A percentile compares a stretch with the other conserved stretches of the same genome.
phyloP scores from a whole-genome alignment of 1,140 invertebrate species.

The Akabosia matsudoensis region DNA sequence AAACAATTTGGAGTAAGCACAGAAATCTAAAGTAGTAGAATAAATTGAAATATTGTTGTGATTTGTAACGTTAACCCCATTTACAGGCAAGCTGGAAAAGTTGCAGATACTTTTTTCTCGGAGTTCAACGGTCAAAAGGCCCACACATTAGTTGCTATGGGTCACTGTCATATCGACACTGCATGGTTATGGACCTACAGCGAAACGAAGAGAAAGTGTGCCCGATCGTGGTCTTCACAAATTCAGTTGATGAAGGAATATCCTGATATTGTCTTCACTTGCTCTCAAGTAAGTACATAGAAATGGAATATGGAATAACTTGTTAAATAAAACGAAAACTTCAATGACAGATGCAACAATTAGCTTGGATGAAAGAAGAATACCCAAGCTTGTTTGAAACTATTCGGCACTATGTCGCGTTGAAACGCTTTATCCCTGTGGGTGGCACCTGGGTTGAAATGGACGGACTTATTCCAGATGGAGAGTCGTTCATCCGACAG shows the following conservation, averaged over 20 bases:
- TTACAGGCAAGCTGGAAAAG: slow-evolving; percentile 52
- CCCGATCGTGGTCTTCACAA: slow-evolving; percentile 54
- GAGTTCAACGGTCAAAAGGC: slow-evolving; percentile 55
- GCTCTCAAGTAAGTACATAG: slow-evolving; percentile 53
- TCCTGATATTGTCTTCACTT: slow-evolving; percentile 55
- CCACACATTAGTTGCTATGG: slow-evolving; percentile 56
- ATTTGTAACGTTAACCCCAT: neutral
- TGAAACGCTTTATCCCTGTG: slow-evolving; percentile 56
- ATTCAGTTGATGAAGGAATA: slow-evolving; percentile 56
- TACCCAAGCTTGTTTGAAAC: slow-evolving; percentile 55
- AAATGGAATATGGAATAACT: neutral
- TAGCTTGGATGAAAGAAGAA: slow-evolving; percentile 57
- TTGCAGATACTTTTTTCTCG: slow-evolving; percentile 53
- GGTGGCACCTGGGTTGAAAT: slow-evolving; percentile 61
- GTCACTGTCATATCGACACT: slow-evolving; percentile 60
- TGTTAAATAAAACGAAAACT: neutral
- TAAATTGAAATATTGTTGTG: neutral
- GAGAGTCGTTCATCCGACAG: slow-evolving; percentile 59
- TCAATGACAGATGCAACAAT: slow-evolving; percentile 59
- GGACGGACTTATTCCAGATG: slow-evolving; percentile 59
- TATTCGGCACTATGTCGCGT: slow-evolving; percentile 52
- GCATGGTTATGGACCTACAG: slow-evolving; percentile 60
- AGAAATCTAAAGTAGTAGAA: neutral
- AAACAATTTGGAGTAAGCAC: slow-evolving; percentile 40
- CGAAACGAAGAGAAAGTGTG: slow-evolving; percentile 58